A percentile compares a stretch with the other conserved stretches of the same genome.
Evolutionary conservation across 1,140 invertebrate genomes (phyloP).

Genomic region (Subanguina moxae): DNA sequence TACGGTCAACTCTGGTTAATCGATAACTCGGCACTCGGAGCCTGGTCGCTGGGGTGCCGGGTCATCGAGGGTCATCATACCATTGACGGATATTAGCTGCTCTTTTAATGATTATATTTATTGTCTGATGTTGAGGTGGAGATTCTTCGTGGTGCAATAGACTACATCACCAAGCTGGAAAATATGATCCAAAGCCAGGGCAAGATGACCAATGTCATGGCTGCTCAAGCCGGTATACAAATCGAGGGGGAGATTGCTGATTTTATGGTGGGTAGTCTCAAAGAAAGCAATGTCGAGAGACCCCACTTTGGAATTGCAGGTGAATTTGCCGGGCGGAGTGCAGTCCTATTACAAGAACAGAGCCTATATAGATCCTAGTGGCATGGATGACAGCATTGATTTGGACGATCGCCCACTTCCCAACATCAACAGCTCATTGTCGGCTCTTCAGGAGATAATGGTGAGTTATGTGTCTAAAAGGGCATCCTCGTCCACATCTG

Average conservation of each 20-base stretch:
- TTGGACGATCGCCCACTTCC: background rate
- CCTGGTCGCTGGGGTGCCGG: too few relatives aligned
- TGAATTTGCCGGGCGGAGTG: conserved; percentile 16
- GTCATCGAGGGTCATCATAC: too few relatives aligned
- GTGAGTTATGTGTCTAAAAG: too few relatives aligned
- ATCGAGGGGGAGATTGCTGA: conserved; percentile 30
- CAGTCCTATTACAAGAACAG: conserved; percentile 27
- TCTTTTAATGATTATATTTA: too few relatives aligned
- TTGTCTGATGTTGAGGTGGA: conserved; percentile 68
- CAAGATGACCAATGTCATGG: conserved; percentile 56
- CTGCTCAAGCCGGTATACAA: conserved; percentile 38
- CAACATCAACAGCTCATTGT: background rate
- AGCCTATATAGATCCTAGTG: conserved; percentile 14
- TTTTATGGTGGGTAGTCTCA: conserved; percentile 9
- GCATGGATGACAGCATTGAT: background rate
- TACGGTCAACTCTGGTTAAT: too few relatives aligned
- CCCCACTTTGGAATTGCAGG: background rate
- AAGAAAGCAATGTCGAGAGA: background rate
- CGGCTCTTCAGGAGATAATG: background rate
- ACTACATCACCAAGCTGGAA: conserved; percentile 92
- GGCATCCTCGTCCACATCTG: too few relatives aligned
- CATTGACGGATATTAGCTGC: too few relatives aligned
- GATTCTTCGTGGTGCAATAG: conserved; percentile 90
- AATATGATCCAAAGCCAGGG: conserved; percentile 59
- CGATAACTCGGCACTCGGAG: too few relatives aligned